Evolutionary conservation across 2,113 vertebrate genomes (phyloP), one percentile per base, ranked within the genome.

Genomic region (Tamias sibiricus): DNA sequence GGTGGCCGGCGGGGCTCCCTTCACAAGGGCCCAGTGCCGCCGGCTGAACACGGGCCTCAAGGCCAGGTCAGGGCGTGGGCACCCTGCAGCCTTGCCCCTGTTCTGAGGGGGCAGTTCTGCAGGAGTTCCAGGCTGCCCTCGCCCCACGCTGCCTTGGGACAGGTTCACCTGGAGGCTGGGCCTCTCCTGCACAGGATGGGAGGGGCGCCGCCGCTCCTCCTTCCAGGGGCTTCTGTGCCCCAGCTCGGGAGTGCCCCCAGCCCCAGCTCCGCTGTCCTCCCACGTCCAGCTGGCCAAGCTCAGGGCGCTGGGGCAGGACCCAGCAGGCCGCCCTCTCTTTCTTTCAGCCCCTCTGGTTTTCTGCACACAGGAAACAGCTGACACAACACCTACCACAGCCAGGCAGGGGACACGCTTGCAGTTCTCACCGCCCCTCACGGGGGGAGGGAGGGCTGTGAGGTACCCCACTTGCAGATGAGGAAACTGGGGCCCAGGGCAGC

Each of bases 361-460:
- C 72, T 0, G 8, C 2, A 37, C 26, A 47, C 71, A 49, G 20
- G 30, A 2, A 30, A 52, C 1, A 1, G 57, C 52, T 20, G 8
- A 16, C 32, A 52, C 14, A 13, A 42, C 49, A 8, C 5, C 6
- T 1, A 14, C 52, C 22, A 17, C 1, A 37, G 54, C 54, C 54
- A 57, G 54, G 54, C 54, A 57, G 54, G 54, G 19, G 54, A 12
- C 49, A 8, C 7, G 54, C 17, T 28, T 2, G 7, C 4, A 64
- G 35, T 11, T 19, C 57, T 49, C 68, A 26, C 0, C 9, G 11
- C 42, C 14, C 3, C 19, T 64, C 14, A 7, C 0, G 4, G 4
- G 6, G 20, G 0, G 5, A 8, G 44, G 44, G 2, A 7, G 8
- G 0, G 5, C 32, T 11, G 22, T 19, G 20, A 57, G 8, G 1